A percentile compares a stretch with the other conserved stretches of the same genome.
These are phyloP conservation scores for Acanthosepion lycidas DNA, from an alignment of 2,888 invertebrate species.

Conservation along the genomic window DNA sequence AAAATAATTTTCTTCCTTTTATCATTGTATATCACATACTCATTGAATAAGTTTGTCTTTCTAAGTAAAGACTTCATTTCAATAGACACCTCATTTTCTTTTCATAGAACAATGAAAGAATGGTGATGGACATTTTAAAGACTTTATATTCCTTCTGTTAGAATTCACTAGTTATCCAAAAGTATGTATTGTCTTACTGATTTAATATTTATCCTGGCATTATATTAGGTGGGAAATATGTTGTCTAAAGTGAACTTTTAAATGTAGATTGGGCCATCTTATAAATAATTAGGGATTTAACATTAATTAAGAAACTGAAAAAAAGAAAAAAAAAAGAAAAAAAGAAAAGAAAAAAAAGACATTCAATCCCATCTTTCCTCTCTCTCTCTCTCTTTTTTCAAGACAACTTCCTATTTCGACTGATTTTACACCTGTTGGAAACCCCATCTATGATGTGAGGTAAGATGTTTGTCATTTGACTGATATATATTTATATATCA, in stretches of 20 bases:
- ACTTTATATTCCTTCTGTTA: background rate
- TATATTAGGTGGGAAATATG: background rate
- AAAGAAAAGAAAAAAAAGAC: background rate
- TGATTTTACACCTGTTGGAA: constrained; percentile 45
- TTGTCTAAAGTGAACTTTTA: background rate
- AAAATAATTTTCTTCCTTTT: background rate
- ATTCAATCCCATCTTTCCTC: constrained; percentile 46
- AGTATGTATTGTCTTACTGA: background rate
- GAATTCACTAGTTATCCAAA: background rate
- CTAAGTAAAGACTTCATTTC: background rate
- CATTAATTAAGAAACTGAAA: background rate
- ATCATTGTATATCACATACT: background rate
- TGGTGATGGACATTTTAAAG: background rate
- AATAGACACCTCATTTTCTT: background rate
- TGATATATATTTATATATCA: constrained; percentile 40
- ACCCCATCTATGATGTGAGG: constrained; percentile 46
- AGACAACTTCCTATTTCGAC: constrained; percentile 47
- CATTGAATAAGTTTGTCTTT: background rate
- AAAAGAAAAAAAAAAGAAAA: background rate
- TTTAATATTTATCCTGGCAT: background rate
- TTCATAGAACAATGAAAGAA: background rate
- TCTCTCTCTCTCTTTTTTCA: constrained; percentile 46
- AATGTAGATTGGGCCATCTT: background rate
- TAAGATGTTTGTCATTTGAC: constrained; percentile 46
- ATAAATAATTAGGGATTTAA: background rate